These are phyloP conservation scores for Mycteria americana DNA, from an alignment of 2,797 vertebrate genomes.

Conservation along the genomic window DNA sequence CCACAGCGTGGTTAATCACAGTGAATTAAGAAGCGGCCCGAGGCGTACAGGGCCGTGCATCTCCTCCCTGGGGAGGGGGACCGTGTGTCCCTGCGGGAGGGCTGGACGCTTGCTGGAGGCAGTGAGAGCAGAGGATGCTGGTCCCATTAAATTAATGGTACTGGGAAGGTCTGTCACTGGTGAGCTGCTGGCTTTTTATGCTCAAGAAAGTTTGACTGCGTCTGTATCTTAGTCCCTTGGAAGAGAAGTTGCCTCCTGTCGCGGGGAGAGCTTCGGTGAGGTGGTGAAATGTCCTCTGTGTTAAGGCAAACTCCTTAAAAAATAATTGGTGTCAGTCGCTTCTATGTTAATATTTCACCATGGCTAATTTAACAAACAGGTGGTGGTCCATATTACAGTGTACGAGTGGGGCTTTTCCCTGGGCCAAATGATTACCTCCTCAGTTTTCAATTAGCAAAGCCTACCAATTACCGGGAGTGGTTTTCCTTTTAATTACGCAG, in stretches of 20 bases:
- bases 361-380: slow-evolving; percentile 67
- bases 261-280: neutral
- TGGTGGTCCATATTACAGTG: slow-evolving; percentile 60
- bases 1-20: neutral
- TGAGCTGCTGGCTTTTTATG: neutral
- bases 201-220: neutral
- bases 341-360: slow-evolving; percentile 59
- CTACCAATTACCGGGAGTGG: slow-evolving; percentile 65
- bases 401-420: slow-evolving; percentile 45
- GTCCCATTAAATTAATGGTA: neutral
- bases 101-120: neutral
- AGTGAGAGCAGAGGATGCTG: neutral
- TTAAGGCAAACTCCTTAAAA: neutral
- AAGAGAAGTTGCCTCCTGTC: neutral
- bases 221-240: neutral
- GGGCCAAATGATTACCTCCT: slow-evolving; percentile 62
- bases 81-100: fast-evolving
- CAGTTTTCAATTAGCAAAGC: slow-evolving; percentile 70
- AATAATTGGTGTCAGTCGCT: slow-evolving; percentile 31
- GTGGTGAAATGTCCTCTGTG: neutral
- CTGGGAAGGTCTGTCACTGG: neutral
- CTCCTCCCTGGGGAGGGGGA: neutral
- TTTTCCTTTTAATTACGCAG: slow-evolving; percentile 71
- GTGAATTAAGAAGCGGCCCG: neutral
- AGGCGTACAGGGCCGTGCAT: fast-evolving